Conservation (phyloP, 2,888 invertebrate genomes). For the Yponomeuta plumbellus region DNA sequence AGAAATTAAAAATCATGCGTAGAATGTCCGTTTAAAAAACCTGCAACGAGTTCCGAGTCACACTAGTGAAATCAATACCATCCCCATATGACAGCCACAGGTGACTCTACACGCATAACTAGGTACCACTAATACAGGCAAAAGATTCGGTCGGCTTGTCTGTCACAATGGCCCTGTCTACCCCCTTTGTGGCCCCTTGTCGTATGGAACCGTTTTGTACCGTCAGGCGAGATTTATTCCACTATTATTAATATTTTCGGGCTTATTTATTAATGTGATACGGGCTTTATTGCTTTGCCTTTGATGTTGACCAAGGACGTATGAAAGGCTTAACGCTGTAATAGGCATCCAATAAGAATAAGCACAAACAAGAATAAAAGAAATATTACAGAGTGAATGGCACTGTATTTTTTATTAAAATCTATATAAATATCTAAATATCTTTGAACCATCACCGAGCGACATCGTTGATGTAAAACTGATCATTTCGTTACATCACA, state of each 20-base stretch:
- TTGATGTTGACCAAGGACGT: background rate
- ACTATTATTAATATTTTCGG: conserved; percentile 1
- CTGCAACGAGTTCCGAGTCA: too few relatives aligned
- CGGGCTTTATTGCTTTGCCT: background rate
- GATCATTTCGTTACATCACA: too few relatives aligned
- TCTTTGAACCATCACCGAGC: too few relatives aligned
- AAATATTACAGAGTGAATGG: too few relatives aligned
- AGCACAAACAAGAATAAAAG: background rate
- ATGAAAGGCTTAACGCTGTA: background rate
- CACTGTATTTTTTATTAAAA: too few relatives aligned
- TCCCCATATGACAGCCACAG: background rate
- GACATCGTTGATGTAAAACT: too few relatives aligned
- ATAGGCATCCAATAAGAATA: background rate
- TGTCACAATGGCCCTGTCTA: background rate
- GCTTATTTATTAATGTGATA: background rate
- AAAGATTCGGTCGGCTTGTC: background rate
- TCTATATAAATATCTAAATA: too few relatives aligned
- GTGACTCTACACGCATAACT: background rate
- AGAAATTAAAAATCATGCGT: too few relatives aligned
- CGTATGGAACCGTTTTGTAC: background rate
- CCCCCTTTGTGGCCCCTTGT: background rate
- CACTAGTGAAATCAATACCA: too few relatives aligned
- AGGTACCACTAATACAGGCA: background rate
- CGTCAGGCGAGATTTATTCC: background rate
- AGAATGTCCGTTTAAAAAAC: too few relatives aligned